Percentiles rank a stretch among this genome's conserved stretches.
These are phyloP conservation scores for Coleophora deauratella DNA, from an alignment of 2,888 invertebrate species.

Conservation along the genomic window DNA sequence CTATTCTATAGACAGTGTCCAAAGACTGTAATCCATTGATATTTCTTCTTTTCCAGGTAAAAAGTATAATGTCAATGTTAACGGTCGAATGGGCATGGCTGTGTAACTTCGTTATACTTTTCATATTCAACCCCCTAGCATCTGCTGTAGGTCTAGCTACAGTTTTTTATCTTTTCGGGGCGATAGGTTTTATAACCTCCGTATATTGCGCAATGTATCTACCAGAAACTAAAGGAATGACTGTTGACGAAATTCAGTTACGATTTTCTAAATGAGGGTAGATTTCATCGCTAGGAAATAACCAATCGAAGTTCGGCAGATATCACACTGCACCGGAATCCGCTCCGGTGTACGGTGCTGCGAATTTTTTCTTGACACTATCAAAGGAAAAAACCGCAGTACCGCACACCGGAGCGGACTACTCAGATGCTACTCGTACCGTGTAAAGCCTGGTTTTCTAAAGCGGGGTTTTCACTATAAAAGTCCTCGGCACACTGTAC, in stretches of 20 bases:
- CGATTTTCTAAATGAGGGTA: too few species aligned
- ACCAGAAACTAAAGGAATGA: constrained; percentile 45
- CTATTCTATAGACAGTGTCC: not conserved
- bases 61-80: constrained; percentile 36
- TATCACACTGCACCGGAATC: too few species aligned
- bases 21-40: not conserved
- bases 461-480: too few species aligned
- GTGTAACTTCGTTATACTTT: constrained; percentile 36
- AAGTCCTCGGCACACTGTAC: too few species aligned
- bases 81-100: constrained; percentile 40
- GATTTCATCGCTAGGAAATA: too few species aligned
- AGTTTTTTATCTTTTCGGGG: constrained; percentile 41
- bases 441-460: too few species aligned
- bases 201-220: constrained; percentile 26
- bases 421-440: too few species aligned
- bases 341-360: too few species aligned
- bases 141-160: constrained; percentile 30
- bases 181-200: constrained; percentile 25
- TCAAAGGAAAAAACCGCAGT: too few species aligned
- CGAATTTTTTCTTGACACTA: too few species aligned
- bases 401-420: too few species aligned
- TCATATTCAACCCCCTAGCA: constrained; percentile 36
- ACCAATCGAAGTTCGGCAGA: too few species aligned
- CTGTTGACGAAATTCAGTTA: constrained; percentile 41
- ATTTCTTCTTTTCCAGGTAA: constrained; percentile 31